Evolutionary conservation across 2,888 invertebrate genomes (phyloP), one percentile per base, ranked within the genome.

Genomic region (Spisula solida): DNA sequence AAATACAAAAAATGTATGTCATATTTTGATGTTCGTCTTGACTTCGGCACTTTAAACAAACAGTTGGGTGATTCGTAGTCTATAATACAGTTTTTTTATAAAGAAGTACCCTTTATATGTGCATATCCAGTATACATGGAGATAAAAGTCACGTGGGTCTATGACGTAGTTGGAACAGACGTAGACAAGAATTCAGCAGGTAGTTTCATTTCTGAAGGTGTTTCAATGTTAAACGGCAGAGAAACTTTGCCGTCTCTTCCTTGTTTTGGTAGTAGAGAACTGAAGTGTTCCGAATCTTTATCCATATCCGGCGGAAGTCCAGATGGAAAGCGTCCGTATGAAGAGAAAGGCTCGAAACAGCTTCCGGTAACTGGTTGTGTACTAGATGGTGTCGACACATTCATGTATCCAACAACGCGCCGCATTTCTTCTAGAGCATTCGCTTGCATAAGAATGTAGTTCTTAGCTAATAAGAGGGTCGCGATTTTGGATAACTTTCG

Each of bases 401-500:
- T 96, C 96, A 96, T 95, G 87, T 95, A 96, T 12, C 95, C 94
- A 14, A 96, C 94, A 87, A 96, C 95, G 5, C 96, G 91, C 18
- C 96, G 88, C 96, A 96, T 96, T 92, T 96, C 96, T 82, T 96
- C 96, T 47, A 96, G 92, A 51, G 96, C 96, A 90, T 96, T 96
- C 34, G 96, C 95, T 90, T 96, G 96, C 96, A 96, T 96, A 25
- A 96, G 93, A 88, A 96, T 96, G 93, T 95, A 96, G 94, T 96
- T 96, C 93, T 96, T 96, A 55, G 96, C 96, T 82, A 96, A 93
- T 8, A 96, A 92, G 20, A 96, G 93, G 12, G 96, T 96, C 66
- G 96, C 96, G 78, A 96, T 96, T 91, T 96, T 96, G 55, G 96
- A 96, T 31, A 96, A 95, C 94, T 96, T 96, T 81, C 96, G 91